These are phyloP conservation scores for Aradus depressus DNA, from an alignment of 2,888 invertebrate genomes.

Conservation along the genomic window DNA sequence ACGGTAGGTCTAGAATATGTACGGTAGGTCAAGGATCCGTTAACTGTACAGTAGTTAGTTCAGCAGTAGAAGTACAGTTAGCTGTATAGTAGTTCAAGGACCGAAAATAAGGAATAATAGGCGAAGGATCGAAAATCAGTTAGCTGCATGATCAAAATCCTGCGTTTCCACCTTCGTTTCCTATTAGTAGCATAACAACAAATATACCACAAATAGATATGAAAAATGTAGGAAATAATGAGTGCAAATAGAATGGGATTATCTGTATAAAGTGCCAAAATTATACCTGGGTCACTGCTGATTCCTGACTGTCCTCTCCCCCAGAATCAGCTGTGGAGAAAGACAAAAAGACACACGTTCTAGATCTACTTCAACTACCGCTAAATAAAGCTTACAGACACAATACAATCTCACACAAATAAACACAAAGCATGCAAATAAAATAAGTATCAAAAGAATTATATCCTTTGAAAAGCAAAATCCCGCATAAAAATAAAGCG, in stretches of 20 bases:
- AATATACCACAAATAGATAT: not conserved
- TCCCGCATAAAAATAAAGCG: too few relatives aligned
- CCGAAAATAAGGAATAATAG: too few relatives aligned
- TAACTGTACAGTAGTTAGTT: too few relatives aligned
- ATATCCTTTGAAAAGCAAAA: too few relatives aligned
- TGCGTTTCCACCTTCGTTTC: too few relatives aligned
- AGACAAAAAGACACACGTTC: constrained; percentile 16
- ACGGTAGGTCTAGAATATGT: too few relatives aligned
- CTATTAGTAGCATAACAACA: too few relatives aligned
- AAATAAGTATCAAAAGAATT: not conserved
- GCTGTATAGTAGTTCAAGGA: too few relatives aligned
- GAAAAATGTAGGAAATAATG: not conserved
- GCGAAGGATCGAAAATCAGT: too few relatives aligned
- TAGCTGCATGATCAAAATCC: too few relatives aligned
- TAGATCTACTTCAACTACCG: constrained; percentile 15
- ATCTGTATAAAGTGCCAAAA: constrained; percentile 3
- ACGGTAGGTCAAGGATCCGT: too few relatives aligned
- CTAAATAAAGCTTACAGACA: constrained; percentile 11
- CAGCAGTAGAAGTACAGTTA: too few relatives aligned
- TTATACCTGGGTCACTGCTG: constrained; percentile 22
- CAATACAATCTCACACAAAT: constrained; percentile 4
- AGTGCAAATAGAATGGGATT: not conserved
- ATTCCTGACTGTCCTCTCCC: constrained; percentile 22
- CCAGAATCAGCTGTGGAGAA: constrained; percentile 24
- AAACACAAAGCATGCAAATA: not conserved